Evolutionary conservation across 1,140 invertebrate species (phyloP).

Genomic region (Apis laboriosa): DNA sequence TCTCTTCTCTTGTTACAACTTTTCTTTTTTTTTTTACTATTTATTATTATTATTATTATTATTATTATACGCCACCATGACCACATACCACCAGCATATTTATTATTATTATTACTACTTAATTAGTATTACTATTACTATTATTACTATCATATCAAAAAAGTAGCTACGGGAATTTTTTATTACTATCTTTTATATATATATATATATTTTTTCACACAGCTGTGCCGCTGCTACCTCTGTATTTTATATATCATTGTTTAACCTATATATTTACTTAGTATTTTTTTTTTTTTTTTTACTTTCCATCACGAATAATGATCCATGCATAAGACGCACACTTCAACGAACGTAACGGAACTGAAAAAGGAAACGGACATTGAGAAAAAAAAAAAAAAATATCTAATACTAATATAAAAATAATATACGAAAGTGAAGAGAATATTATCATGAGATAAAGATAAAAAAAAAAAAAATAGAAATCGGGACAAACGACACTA

Average conservation of each 20-base stretch:
- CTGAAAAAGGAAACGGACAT: neutral
- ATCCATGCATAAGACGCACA: neutral
- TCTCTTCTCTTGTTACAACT: neutral
- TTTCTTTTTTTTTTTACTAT: neutral
- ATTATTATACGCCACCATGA: slow-evolving; percentile 21
- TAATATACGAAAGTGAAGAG: neutral
- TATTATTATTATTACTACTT: slow-evolving; percentile 15
- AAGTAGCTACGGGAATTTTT: slow-evolving; percentile 24
- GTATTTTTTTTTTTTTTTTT: neutral
- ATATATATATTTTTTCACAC: slow-evolving; percentile 52
- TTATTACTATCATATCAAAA: neutral
- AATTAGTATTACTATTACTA: neutral
- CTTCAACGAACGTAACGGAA: neutral
- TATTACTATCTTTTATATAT: slow-evolving; percentile 36
- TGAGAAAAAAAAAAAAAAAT: neutral
- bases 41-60: neutral
- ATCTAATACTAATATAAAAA: too few species aligned
- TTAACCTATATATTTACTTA: slow-evolving; percentile 2
- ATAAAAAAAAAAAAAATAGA: neutral
- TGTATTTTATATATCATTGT: slow-evolving; percentile 43
- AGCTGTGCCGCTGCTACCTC: slow-evolving; percentile 55
- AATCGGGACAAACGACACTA: too few species aligned
- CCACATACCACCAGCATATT: slow-evolving; percentile 32
- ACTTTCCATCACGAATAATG: neutral
- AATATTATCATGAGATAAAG: neutral